Base-by-base conservation (phyloP, 1,140 invertebrate species). In the Heliconius melpomene region DNA sequence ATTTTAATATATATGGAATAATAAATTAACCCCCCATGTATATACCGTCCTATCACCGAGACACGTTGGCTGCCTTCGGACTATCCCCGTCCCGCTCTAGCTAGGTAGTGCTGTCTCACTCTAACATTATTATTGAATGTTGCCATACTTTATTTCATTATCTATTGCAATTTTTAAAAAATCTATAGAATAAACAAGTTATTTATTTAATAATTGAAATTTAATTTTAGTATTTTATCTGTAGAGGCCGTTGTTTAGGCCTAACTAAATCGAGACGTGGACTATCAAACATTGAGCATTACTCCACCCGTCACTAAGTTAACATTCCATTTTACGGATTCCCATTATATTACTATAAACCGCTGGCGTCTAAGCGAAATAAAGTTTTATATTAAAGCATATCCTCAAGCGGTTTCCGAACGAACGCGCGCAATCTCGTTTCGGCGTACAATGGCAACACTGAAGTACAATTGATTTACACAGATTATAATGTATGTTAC, bases 1-100 rank as follows among this genome's bases (percentile, higher is more conserved):
- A 91, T 91, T 92, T 90, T 92, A 89, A 89, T 91, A 92, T 90
- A 90, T 89, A 91, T 91, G 88, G 91, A 92, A 93, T 93, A 93
- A 90, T 93, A 92, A 92, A 92, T 90, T 86, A 92, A 91, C 84
- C 86, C 87, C 87, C 88, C 84, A 85, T 90, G 83, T 89, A 86
- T 88, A 89, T 88, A 88, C 85, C 90, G 84, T 87, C 84, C 90
- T 93, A 92, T 93, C 90, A 93, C 89, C 90, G 85, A 91, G 83
- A 89, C 89, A 89, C 89, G 82, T 89, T 88, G 87, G 79, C 86
- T 89, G 85, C 85, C 87, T 88, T 74, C 87, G 82, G 74, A 86
- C 90, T 88, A 89, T 91, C 89, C 81, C 90, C 79, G 81, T 87
- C 87, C 79, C 87, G 81, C 50, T 89, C 83, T 87, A 88, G 82